Conservation (phyloP, 2,797 vertebrate genomes). For the Acipenser transmontanus region DNA sequence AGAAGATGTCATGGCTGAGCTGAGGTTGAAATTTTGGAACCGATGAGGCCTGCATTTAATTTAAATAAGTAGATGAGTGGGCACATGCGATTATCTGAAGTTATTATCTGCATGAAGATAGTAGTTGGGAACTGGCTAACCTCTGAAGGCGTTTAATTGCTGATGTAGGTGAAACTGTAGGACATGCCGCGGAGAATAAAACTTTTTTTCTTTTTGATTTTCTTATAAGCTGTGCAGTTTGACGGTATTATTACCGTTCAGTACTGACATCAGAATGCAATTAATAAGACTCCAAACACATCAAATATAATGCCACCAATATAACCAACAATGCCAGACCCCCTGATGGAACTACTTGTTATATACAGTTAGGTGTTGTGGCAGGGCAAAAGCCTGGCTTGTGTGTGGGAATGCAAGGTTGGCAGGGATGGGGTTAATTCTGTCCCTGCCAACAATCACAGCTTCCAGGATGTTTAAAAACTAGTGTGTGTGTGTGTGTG, state of each 20-base stretch:
- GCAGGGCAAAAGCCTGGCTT: too few species aligned
- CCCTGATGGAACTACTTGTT: too few species aligned
- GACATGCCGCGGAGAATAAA: background rate
- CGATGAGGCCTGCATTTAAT: constrained; percentile 2
- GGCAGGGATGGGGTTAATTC: too few species aligned
- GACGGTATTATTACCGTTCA: background rate
- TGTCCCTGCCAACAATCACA: too few species aligned
- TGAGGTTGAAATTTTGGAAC: background rate
- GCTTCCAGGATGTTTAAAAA: too few species aligned
- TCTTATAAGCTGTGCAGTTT: background rate
- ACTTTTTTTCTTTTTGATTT: background rate
- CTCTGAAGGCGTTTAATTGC: background rate
- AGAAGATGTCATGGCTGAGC: background rate
- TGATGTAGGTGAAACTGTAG: background rate
- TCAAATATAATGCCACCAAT: too few species aligned
- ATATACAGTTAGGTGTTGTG: too few species aligned
- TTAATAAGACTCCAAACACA: background rate
- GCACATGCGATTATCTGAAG: background rate
- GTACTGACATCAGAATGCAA: background rate
- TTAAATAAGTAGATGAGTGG: constrained; percentile 1
- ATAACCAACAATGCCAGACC: too few species aligned
- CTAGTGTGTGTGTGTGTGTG: too few species aligned
- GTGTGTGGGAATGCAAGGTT: too few species aligned
- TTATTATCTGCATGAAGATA: background rate
- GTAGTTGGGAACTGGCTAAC: background rate